phyloP scores from a whole-genome alignment of 2,113 vertebrate species.

The human region DNA sequence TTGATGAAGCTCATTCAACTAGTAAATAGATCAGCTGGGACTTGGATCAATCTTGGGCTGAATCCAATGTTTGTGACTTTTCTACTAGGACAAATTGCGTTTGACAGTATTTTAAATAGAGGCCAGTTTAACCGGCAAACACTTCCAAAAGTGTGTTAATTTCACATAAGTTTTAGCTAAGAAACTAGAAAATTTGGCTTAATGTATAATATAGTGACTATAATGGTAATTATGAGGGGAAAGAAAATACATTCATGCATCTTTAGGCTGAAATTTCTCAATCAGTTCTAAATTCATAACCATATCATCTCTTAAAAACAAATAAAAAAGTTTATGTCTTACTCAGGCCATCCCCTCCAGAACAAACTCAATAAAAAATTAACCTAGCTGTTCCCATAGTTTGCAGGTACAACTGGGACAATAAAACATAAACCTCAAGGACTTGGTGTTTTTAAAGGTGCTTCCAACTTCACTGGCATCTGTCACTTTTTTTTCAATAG shows the following conservation, averaged over 20 bases:
- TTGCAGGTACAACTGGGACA: background rate
- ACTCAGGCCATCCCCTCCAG: background rate
- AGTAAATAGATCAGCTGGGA: background rate
- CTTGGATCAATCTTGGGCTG: background rate
- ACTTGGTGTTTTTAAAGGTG: background rate
- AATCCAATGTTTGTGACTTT: background rate
- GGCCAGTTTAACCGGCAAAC: background rate
- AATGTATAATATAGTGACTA: background rate
- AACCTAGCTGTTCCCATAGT: background rate
- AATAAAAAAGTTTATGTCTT: background rate
- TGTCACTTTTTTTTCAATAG: conserved; percentile 14
- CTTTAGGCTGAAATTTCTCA: background rate
- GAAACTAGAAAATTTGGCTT: background rate
- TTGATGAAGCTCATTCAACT: background rate
- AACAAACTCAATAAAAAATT: background rate
- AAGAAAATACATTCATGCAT: background rate
- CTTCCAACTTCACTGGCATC: conserved; percentile 41
- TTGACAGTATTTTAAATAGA: background rate
- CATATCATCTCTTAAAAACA: background rate
- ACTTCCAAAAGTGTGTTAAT: background rate
- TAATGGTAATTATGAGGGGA: background rate
- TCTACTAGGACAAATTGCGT: background rate
- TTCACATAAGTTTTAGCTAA: background rate
- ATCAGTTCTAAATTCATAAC: background rate
- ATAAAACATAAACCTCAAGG: background rate